phyloP scores from a whole-genome alignment of 2,888 invertebrate species.

The Hydrotaea cyrtoneurina region DNA sequence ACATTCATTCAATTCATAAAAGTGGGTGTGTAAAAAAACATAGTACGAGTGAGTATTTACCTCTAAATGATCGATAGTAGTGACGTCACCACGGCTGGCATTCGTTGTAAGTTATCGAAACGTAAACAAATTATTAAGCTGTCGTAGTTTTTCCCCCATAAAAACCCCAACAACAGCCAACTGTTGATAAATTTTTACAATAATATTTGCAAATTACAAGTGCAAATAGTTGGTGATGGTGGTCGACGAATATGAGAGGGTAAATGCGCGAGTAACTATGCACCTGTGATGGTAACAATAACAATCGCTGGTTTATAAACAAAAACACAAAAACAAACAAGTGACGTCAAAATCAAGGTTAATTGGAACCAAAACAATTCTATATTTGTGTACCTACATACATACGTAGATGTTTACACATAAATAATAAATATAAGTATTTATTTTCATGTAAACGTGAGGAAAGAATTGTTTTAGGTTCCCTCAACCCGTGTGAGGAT shows the following conservation, averaged over 20 bases:
- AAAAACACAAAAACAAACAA: slow-evolving; percentile 5
- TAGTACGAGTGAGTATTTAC: background rate
- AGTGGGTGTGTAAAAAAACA: slow-evolving; percentile 34
- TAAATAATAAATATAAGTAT: too few species aligned
- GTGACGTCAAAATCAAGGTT: slow-evolving; percentile 28
- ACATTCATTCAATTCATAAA: slow-evolving; percentile 9
- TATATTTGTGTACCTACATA: background rate
- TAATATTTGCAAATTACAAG: slow-evolving; percentile 37
- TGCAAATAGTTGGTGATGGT: background rate
- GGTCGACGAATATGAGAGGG: too few species aligned
- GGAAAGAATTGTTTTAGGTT: too few species aligned
- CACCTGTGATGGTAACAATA: too few species aligned
- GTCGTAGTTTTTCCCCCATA: too few species aligned
- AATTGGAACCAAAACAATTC: background rate
- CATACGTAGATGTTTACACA: background rate
- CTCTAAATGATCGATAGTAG: slow-evolving; percentile 6
- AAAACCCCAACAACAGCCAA: slow-evolving; percentile 33
- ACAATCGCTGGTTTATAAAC: background rate
- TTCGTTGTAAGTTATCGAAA: slow-evolving; percentile 35
- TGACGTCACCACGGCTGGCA: slow-evolving; percentile 30
- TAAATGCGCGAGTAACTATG: too few species aligned
- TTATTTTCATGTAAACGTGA: too few species aligned
- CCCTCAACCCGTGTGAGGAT: too few species aligned
- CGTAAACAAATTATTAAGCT: background rate
- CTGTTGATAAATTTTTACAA: slow-evolving; percentile 52